Conservation (phyloP, 2,797 vertebrate genomes). For the Syngnathus acus region DNA sequence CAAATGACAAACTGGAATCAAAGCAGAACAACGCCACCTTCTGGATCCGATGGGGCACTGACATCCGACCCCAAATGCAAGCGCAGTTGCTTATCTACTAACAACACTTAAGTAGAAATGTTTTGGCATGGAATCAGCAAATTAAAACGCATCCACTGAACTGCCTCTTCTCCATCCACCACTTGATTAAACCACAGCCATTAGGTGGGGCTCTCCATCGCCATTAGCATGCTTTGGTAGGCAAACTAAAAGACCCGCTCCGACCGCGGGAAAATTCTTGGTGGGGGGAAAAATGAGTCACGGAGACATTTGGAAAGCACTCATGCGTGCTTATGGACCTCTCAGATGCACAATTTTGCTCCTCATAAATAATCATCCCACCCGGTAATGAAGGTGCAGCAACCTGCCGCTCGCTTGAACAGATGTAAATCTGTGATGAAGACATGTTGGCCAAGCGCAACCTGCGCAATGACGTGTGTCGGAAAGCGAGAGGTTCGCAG, state of each 20-base stretch:
- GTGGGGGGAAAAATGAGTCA: slow-evolving; percentile 3
- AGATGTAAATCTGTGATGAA: slow-evolving; percentile 7
- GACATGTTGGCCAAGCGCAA: slow-evolving; percentile 6
- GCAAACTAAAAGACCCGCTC: slow-evolving; percentile 3
- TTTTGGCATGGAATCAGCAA: background rate
- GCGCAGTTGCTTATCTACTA: background rate
- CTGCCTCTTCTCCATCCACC: background rate
- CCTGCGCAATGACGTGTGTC: background rate
- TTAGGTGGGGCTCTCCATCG: background rate
- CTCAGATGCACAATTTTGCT: slow-evolving; percentile 8
- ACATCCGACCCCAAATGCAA: background rate
- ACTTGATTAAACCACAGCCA: background rate
- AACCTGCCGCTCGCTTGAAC: slow-evolving; percentile 2
- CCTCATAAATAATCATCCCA: slow-evolving; percentile 5
- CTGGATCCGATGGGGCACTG: background rate
- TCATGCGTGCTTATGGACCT: slow-evolving; percentile 4
- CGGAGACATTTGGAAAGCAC: slow-evolving; percentile 7
- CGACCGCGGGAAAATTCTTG: background rate
- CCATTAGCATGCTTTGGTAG: slow-evolving; percentile 1
- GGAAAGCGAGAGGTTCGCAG: slow-evolving; percentile 3
- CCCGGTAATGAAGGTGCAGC: background rate
- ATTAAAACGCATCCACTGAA: background rate
- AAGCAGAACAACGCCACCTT: background rate
- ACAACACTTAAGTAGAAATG: background rate
- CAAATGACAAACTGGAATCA: background rate